A percentile compares a stretch with the other conserved stretches of the same genome.
Conservation (phyloP, 2,888 invertebrate species). For the Bhutanitis thaidina region DNA sequence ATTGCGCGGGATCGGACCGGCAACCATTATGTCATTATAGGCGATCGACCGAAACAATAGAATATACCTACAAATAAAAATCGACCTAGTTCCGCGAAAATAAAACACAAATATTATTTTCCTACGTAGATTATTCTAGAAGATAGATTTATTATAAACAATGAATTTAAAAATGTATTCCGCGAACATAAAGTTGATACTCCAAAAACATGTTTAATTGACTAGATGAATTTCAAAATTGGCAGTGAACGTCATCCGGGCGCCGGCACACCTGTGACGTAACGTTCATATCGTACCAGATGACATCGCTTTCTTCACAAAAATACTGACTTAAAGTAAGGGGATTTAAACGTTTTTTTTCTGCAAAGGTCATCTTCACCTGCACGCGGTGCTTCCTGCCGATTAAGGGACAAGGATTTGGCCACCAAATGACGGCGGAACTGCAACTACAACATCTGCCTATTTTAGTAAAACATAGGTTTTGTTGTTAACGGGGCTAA, state of each 20-base stretch:
- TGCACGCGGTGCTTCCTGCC: too few relatives aligned
- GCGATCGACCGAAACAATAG: conserved; percentile 71
- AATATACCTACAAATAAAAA: conserved; percentile 27
- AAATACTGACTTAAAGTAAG: not conserved
- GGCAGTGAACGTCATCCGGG: conserved; percentile 50
- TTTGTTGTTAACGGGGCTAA: too few relatives aligned
- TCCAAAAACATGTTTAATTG: conserved; percentile 17
- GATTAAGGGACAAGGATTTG: too few relatives aligned
- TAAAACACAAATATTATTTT: conserved; percentile 28
- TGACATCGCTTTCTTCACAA: conserved; percentile 18
- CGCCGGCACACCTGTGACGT: conserved; percentile 61
- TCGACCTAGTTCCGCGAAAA: conserved; percentile 19
- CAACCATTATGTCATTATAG: conserved; percentile 78
- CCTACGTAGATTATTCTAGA: not conserved
- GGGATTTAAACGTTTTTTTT: too few relatives aligned
- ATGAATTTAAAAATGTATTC: not conserved
- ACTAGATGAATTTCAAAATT: conserved; percentile 44
- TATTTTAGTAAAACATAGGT: too few relatives aligned
- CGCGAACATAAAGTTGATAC: not conserved
- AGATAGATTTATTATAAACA: not conserved
- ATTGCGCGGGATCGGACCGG: conserved; percentile 73
- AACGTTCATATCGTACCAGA: conserved; percentile 35
- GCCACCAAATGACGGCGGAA: too few relatives aligned
- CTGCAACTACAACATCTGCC: too few relatives aligned
- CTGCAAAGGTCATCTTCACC: too few relatives aligned